Evolutionary conservation across 2,113 vertebrate genomes (phyloP).

Genomic region (Condylura cristata): DNA sequence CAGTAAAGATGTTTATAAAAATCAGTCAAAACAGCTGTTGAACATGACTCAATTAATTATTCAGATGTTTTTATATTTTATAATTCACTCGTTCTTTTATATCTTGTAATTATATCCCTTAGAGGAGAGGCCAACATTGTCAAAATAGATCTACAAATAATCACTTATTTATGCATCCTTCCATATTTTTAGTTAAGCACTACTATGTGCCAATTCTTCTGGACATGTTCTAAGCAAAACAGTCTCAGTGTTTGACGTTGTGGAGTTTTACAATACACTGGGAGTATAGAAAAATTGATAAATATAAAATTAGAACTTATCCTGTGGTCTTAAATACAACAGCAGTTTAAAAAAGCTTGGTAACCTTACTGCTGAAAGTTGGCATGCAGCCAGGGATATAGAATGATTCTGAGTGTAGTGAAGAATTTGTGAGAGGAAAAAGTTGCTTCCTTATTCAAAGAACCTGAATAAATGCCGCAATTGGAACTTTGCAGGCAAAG

Average conservation of each 20-base stretch:
- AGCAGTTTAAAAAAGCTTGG: not conserved
- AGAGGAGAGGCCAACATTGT: not conserved
- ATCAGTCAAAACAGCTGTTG: not conserved
- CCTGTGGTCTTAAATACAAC: not conserved
- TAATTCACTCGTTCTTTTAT: slow-evolving; percentile 24
- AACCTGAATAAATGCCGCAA: not conserved
- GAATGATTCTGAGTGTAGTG: not conserved
- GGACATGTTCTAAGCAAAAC: not conserved
- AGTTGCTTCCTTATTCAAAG: not conserved
- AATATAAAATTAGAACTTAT: not conserved
- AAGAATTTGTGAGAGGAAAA: not conserved
- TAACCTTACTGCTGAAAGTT: not conserved
- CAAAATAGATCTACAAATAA: slow-evolving; percentile 10
- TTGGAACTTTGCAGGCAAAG: not conserved
- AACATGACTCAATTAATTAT: slow-evolving; percentile 6
- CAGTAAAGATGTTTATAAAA: slow-evolving; percentile 12
- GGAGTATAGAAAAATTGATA: not conserved
- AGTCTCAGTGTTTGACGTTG: not conserved
- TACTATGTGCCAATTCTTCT: not conserved
- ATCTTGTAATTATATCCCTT: not conserved
- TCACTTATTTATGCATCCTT: not conserved
- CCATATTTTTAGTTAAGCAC: not conserved
- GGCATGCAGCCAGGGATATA: not conserved
- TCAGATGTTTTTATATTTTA: not conserved
- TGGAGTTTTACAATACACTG: not conserved